Percentiles rank a stretch among this genome's conserved stretches.
phyloP scores from a whole-genome alignment of 1,140 invertebrate species.

The Heliconius himera region DNA sequence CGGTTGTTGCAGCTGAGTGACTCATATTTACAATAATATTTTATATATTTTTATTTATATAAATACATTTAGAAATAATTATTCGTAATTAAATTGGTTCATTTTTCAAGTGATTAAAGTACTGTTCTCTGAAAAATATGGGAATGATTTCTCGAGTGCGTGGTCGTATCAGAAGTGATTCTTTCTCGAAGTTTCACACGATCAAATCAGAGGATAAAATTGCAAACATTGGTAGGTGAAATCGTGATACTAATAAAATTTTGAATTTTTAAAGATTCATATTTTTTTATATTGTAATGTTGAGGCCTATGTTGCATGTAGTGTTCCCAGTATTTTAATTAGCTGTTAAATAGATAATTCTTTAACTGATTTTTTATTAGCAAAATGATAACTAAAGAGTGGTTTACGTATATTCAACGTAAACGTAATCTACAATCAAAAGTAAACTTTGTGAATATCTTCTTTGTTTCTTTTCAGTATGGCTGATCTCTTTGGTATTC shows the following conservation, averaged over 20 bases:
- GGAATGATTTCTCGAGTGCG: slow-evolving; percentile 87
- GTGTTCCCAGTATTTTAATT: background rate
- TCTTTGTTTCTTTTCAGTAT: slow-evolving; percentile 76
- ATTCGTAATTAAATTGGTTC: background rate
- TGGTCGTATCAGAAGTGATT: slow-evolving; percentile 84
- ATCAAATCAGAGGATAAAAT: slow-evolving; percentile 84
- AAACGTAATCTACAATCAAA: background rate
- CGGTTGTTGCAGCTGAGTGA: slow-evolving; percentile 37
- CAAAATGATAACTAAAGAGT: too few relatives aligned
- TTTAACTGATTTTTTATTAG: too few relatives aligned
- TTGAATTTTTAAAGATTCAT: background rate
- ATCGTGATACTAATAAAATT: slow-evolving; percentile 3
- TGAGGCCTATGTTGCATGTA: background rate
- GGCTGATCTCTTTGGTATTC: slow-evolving; percentile 84
- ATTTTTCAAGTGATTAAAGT: background rate
- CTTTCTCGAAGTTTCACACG: slow-evolving; percentile 83
- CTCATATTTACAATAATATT: background rate
- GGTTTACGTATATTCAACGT: too few relatives aligned
- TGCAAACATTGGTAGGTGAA: slow-evolving; percentile 83
- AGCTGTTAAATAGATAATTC: background rate
- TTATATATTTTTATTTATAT: background rate
- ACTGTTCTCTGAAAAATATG: slow-evolving; percentile 64
- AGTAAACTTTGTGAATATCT: background rate
- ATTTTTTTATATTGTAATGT: background rate
- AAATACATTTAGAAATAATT: background rate